A percentile compares a stretch with the other conserved stretches of the same genome.
Conservation (phyloP, 2,888 invertebrate genomes). For the Nycteola revayana region DNA sequence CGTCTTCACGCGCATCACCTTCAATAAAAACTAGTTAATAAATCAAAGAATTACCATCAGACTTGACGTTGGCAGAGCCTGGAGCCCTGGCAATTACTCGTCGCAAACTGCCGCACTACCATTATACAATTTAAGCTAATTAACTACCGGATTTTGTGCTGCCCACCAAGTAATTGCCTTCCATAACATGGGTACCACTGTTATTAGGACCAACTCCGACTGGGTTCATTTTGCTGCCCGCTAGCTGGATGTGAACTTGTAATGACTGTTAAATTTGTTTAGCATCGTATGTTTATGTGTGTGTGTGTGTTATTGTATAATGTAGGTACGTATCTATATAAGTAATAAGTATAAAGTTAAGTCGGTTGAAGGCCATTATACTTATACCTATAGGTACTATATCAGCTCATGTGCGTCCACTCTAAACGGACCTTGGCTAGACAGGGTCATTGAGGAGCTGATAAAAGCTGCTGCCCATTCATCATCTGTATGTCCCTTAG, state of each 20-base stretch:
- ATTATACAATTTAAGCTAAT: constrained; percentile 82
- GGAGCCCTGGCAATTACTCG: constrained; percentile 43
- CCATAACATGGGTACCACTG: constrained; percentile 68
- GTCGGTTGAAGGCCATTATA: no score
- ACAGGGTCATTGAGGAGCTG: no score
- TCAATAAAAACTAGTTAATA: constrained; percentile 27
- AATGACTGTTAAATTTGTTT: constrained; percentile 63
- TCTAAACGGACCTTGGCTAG: no score
- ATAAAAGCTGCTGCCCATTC: no score
- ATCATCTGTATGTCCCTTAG: no score
- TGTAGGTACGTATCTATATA: constrained; percentile 1
- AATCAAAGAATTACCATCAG: constrained; percentile 35
- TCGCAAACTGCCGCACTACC: constrained; percentile 63
- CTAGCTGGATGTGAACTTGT: constrained; percentile 31
- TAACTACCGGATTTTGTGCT: constrained; percentile 79
- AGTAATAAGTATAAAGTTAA: no score
- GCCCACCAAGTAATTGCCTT: constrained; percentile 66
- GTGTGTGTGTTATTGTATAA: no score
- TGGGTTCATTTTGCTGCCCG: constrained; percentile 55
- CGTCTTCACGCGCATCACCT: constrained; percentile 1
- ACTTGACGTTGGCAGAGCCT: constrained; percentile 21
- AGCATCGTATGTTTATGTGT: constrained; percentile 30
- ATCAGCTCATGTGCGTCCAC: no score
- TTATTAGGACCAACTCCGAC: constrained; percentile 54
- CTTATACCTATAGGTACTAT: no score